phyloP scores from a whole-genome alignment of 2,888 invertebrate genomes.

The Metellina segmentata region DNA sequence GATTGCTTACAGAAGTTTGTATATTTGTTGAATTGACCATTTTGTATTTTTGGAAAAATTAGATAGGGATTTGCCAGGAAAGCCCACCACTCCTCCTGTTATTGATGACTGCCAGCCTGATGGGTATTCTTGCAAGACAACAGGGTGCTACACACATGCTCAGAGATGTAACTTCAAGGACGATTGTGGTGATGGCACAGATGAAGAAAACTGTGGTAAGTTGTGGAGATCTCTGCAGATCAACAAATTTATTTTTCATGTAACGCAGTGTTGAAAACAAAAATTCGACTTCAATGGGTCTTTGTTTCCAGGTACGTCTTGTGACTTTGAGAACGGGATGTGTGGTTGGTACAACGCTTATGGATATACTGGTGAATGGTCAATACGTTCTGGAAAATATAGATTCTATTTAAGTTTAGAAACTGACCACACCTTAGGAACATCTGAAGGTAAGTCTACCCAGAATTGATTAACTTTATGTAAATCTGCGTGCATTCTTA shows the following conservation, averaged over 20 bases:
- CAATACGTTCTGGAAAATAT: background rate
- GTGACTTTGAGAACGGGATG: conserved; percentile 73
- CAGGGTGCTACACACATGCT: conserved; percentile 54
- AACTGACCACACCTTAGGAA: conserved; percentile 63
- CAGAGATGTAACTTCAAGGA: conserved; percentile 71
- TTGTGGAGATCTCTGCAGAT: background rate
- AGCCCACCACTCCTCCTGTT: conserved; percentile 34
- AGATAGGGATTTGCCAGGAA: conserved; percentile 64
- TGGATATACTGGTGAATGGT: conserved; percentile 38
- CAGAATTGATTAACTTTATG: background rate
- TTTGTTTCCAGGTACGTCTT: conserved; percentile 61
- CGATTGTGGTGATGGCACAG: conserved; percentile 76
- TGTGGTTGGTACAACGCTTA: conserved; percentile 77
- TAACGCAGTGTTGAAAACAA: too few species aligned
- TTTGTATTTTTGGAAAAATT: background rate
- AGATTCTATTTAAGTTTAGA: background rate
- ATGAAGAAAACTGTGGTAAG: conserved; percentile 76
- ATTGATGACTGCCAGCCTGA: conserved; percentile 35
- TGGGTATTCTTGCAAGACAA: conserved; percentile 58
- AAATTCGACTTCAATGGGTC: too few species aligned
- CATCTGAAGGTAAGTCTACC: conserved; percentile 28
- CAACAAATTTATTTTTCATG: too few species aligned
- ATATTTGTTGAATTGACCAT: too few species aligned
- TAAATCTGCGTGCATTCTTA: too few species aligned
- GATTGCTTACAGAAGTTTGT: too few species aligned